These are phyloP conservation scores for Psephotus haematonotus DNA, from an alignment of 2,113 vertebrate species.

Conservation along the genomic window DNA sequence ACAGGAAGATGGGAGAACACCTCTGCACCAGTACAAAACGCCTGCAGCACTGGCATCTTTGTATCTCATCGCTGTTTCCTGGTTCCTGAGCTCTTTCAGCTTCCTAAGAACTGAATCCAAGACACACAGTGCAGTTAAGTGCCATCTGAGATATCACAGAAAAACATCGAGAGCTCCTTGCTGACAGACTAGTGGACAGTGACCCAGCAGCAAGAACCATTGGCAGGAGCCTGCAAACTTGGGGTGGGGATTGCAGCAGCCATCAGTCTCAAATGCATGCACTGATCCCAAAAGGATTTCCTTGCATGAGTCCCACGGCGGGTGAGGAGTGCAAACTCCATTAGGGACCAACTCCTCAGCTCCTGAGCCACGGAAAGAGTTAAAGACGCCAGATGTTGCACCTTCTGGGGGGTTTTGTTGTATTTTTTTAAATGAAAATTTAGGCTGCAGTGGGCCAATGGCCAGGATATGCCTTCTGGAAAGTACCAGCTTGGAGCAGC, in stretches of 20 bases:
- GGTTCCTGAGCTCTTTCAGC: background rate
- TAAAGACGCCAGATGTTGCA: background rate
- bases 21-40: background rate
- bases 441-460: background rate
- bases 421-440: background rate
- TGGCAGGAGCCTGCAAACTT: background rate
- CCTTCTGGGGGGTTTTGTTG: background rate
- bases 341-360: background rate
- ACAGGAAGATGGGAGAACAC: background rate
- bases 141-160: background rate
- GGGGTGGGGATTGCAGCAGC: background rate
- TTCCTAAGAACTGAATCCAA: background rate
- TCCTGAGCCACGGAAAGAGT: background rate
- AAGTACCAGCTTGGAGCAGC: conserved; percentile 31
- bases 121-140: background rate
- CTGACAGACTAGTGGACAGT: rapidly evolving
- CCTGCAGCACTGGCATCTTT: background rate
- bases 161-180: rapidly evolving
- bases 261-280: background rate
- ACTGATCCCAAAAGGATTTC: background rate
- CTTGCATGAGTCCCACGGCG: rapidly evolving
- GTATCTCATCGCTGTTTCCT: background rate
- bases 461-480: conserved; percentile 2
- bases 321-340: rapidly evolving
- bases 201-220: background rate